These are phyloP conservation scores for Anhinga rufa DNA, from an alignment of 2,113 vertebrate genomes.

Conservation along the genomic window DNA sequence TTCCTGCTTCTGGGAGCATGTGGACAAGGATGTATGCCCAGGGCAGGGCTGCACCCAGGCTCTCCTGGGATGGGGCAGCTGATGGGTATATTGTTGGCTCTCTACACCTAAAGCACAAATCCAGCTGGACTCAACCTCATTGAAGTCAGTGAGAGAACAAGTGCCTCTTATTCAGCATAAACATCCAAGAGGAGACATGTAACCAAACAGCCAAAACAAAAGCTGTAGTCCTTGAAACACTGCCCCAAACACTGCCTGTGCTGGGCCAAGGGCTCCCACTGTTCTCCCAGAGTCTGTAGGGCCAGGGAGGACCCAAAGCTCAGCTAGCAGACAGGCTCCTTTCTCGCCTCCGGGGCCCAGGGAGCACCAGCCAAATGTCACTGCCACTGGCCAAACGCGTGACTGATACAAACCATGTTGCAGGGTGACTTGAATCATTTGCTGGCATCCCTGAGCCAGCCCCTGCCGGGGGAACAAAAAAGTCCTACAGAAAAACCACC, in stretches of 20 bases:
- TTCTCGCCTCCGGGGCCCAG: not conserved
- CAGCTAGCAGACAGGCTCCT: not conserved
- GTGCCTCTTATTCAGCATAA: not conserved
- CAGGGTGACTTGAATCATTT: not conserved
- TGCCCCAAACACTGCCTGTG: not conserved
- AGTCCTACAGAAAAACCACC: not conserved
- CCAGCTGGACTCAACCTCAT: not conserved
- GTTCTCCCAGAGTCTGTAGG: not conserved
- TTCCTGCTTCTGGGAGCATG: not conserved
- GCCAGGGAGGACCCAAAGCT: not conserved
- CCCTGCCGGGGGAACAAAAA: not conserved
- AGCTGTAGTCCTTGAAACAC: not conserved
- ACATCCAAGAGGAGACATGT: not conserved
- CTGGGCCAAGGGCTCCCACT: not conserved
- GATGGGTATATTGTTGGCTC: not conserved
- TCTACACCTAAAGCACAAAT: not conserved
- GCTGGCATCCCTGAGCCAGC: not conserved
- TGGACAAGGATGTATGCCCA: not conserved
- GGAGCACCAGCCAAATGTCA: not conserved
- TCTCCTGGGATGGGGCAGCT: not conserved
- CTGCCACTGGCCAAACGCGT: not conserved
- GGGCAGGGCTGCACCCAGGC: not conserved
- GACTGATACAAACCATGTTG: not conserved
- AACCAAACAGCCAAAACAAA: slow-evolving; percentile 20
- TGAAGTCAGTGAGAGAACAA: not conserved